phyloP scores from a whole-genome alignment of 2,113 vertebrate species.

The Orcinus orca region DNA sequence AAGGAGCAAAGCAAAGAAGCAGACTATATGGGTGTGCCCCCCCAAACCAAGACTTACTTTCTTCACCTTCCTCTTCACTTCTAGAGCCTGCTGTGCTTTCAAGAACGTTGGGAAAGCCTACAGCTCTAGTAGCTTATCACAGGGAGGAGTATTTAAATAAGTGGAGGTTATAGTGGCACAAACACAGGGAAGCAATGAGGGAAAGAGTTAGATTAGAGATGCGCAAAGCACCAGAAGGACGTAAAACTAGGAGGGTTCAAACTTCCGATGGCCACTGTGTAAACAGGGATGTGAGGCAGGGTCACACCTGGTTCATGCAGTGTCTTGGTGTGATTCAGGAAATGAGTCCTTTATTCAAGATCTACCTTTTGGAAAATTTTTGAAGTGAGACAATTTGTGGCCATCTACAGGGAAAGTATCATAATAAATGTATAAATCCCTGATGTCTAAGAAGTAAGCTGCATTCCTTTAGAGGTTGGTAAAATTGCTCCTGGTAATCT shows the following conservation, averaged over 20 bases:
- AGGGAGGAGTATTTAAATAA: background rate
- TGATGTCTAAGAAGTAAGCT: background rate
- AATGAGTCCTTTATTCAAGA: background rate
- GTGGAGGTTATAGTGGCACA: background rate
- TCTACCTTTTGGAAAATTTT: background rate
- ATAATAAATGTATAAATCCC: background rate
- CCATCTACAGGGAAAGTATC: background rate
- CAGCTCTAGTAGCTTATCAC: background rate
- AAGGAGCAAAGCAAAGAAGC: background rate
- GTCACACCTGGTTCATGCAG: accelerated
- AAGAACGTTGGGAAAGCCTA: background rate
- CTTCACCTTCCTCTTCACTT: background rate
- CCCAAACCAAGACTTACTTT: background rate
- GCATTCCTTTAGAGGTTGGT: background rate
- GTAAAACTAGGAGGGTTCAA: background rate
- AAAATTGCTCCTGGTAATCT: background rate
- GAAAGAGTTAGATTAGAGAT: background rate
- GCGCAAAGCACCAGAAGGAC: background rate
- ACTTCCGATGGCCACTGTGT: background rate
- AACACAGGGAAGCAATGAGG: accelerated
- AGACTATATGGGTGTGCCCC: background rate
- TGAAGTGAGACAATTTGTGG: background rate
- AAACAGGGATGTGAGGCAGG: background rate
- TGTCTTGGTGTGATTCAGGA: background rate
- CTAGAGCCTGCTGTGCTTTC: background rate